Evolutionary conservation across 1,140 invertebrate species (phyloP).

Genomic region (Camponotus vicinus): DNA sequence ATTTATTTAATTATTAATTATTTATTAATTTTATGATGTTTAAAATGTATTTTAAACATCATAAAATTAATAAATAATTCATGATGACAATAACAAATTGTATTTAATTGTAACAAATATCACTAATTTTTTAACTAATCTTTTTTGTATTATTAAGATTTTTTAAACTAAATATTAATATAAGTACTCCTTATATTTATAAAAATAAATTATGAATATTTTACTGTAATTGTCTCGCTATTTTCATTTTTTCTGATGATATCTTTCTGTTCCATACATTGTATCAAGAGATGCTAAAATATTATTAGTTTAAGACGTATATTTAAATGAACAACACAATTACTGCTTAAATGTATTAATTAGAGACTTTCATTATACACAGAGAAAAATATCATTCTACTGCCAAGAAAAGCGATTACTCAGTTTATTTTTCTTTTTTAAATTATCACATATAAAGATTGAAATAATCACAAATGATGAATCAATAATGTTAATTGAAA

Average conservation of each 20-base stretch:
- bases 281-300: background rate
- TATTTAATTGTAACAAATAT: too few relatives aligned
- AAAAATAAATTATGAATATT: conserved; percentile 23
- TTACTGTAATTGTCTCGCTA: background rate
- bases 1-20: too few relatives aligned
- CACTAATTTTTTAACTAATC: background rate
- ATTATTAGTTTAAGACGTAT: conserved; percentile 33
- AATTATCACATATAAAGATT: conserved; percentile 34
- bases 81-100: too few relatives aligned
- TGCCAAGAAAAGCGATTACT: too few relatives aligned
- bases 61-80: too few relatives aligned
- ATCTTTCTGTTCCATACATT: background rate
- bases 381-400: too few relatives aligned
- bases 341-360: conserved; percentile 31
- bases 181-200: background rate
- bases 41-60: too few relatives aligned
- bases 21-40: too few relatives aligned
- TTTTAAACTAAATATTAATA: background rate
- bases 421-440: too few relatives aligned
- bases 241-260: conserved; percentile 1
- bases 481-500: background rate
- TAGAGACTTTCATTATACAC: background rate
- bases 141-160: background rate
- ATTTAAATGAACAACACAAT: conserved; percentile 31
- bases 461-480: background rate